Conservation (phyloP, 2,797 vertebrate genomes). For the Macrochelys suwanniensis region DNA sequence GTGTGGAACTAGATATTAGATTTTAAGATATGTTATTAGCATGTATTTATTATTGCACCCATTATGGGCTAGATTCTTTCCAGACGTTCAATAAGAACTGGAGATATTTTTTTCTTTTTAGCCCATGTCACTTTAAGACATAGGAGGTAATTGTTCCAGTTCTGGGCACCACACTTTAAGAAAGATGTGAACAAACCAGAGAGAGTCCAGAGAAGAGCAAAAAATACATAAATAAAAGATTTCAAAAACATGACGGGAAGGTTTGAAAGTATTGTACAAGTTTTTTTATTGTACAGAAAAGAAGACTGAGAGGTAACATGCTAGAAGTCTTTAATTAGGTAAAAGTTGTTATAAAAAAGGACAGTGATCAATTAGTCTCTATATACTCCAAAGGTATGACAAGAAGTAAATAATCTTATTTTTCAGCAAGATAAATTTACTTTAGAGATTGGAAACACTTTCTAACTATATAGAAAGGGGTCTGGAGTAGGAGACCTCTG, state of each 20-base stretch:
- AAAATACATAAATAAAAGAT: background rate
- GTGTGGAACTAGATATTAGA: background rate
- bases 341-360: background rate
- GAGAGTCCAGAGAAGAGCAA: background rate
- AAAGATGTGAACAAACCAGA: background rate
- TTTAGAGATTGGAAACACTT: background rate
- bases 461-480: background rate
- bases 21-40: background rate
- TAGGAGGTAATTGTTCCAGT: background rate
- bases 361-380: background rate
- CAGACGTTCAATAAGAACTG: background rate
- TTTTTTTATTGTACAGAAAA: background rate
- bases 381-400: background rate
- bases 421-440: background rate
- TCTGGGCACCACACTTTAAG: background rate
- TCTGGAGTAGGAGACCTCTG: background rate
- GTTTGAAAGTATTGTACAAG: background rate
- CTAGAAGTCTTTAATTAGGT: background rate
- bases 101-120: background rate
- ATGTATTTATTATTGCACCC: background rate
- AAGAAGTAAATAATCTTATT: background rate
- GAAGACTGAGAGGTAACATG: background rate
- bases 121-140: background rate
- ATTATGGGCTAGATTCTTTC: background rate
- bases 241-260: background rate